phyloP scores from a whole-genome alignment of 2,888 invertebrate species.

The Margaritifera margaritifera region DNA sequence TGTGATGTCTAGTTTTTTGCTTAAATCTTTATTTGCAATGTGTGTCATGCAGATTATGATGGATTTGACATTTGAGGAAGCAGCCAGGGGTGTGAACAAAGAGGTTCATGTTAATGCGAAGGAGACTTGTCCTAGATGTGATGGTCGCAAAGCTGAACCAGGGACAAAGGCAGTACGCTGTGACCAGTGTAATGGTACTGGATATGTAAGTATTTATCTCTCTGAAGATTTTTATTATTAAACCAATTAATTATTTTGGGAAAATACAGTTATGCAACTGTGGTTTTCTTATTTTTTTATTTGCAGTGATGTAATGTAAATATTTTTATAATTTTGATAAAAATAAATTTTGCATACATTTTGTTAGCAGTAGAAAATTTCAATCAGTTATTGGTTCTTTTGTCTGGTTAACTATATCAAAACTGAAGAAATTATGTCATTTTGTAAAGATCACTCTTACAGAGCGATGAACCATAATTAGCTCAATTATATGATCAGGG shows the following conservation, averaged over 20 bases:
- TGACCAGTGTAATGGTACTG: conserved; percentile 95
- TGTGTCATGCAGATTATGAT: conserved; percentile 80
- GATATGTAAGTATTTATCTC: conserved; percentile 78
- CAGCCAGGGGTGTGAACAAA: conserved; percentile 96
- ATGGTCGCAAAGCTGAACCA: conserved; percentile 87
- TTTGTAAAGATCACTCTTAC: too few species aligned
- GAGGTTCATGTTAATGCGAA: conserved; percentile 92
- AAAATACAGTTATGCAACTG: background rate
- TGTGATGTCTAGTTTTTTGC: too few species aligned
- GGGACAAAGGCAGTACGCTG: conserved; percentile 94
- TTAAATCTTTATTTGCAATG: too few species aligned
- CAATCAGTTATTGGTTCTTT: too few species aligned
- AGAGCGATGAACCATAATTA: too few species aligned
- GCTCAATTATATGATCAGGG: too few species aligned
- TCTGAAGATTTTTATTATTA: too few species aligned
- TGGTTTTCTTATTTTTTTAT: conserved; percentile 1
- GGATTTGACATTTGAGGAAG: conserved; percentile 91
- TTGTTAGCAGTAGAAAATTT: too few species aligned
- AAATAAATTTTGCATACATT: too few species aligned
- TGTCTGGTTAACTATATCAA: too few species aligned
- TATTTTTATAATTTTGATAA: too few species aligned
- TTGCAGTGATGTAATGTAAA: background rate
- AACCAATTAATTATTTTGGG: background rate
- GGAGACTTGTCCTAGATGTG: conserved; percentile 92
- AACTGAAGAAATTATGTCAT: too few species aligned